Evolutionary conservation across 2,888 invertebrate species (phyloP).

Genomic region (Rhopalosiphum nymphaeae): DNA sequence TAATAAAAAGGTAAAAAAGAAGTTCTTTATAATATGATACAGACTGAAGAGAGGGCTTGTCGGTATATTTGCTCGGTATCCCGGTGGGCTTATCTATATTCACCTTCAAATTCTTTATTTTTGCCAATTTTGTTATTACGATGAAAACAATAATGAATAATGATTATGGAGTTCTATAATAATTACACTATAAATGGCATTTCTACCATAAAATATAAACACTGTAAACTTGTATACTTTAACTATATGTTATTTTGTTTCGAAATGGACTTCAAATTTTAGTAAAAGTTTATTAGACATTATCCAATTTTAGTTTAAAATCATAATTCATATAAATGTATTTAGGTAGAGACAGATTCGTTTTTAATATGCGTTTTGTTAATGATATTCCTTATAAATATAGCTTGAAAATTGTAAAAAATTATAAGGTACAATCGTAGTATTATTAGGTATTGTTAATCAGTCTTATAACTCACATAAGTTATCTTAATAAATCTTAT

Average conservation of each 20-base stretch:
- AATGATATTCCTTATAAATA: not conserved
- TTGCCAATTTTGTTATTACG: not conserved
- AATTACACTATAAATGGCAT: not conserved
- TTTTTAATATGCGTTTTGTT: not conserved
- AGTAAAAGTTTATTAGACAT: not conserved
- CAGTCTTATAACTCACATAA: not conserved
- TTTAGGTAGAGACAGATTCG: not conserved
- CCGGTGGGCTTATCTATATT: not conserved
- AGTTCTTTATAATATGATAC: not conserved
- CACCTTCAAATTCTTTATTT: not conserved
- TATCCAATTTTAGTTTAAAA: not conserved
- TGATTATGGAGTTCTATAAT: not conserved
- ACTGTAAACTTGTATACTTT: not conserved
- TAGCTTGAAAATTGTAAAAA: not conserved
- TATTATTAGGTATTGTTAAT: not conserved
- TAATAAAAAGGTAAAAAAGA: not conserved
- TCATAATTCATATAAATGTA: not conserved
- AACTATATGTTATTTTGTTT: not conserved
- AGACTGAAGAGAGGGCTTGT: not conserved
- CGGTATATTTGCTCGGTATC: not conserved
- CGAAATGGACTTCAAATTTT: not conserved
- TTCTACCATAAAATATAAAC: not conserved
- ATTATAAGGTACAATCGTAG: not conserved
- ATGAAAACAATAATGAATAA: not conserved
- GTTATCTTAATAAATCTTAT: not conserved